Base-by-base conservation (phyloP, 2,797 vertebrate genomes). In the Ceyx erithaca region DNA sequence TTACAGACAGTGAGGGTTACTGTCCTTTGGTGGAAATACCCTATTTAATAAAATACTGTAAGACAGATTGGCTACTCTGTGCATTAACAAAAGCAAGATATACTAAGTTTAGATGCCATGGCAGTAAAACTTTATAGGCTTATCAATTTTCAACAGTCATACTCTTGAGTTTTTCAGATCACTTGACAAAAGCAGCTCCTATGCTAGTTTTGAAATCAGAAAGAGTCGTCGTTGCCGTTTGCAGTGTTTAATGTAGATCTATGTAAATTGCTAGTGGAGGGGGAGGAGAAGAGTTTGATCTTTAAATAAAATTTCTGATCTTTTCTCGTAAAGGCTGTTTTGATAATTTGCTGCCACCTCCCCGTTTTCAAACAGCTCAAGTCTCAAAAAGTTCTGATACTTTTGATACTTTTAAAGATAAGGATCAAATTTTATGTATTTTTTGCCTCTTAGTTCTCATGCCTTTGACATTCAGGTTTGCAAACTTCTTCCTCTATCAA, bases 371-470 rank as follows among this genome's bases (percentile, higher is more conserved):
- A 94, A 92, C 86, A 82, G 51, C 68, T 85, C 49, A 16, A 33
- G 72, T 52, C 72, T 94, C 80, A 73, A 89, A 94, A 96, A 85
- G 84, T 87, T 93, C 41, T 64, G 90, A 70, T 92, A 90, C 86
- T 94, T 94, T 95, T 64, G 90, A 70, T 92, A 90, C 86, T 94
- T 94, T 95, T 92, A 88, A 90, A 95, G 95, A 96, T 96, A 96
- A 95, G 62, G 61, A 96, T 96, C 95, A 95, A 49, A 87, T 90
- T 92, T 84, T 76, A 91, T 90, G 92, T 90, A 64, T 82, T 95
- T 95, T 95, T 92, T 41, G 64, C 77, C 78, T 92, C 80, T 87
- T 23, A 89, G 92, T 96, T 96, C 94, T 95, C 92, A 95, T 90
- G 89, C 84, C 76, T 95, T 95, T 92, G 86, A 94, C 95, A 70